Base-by-base conservation (phyloP, 2,888 invertebrate genomes). In the Empis livida region DNA sequence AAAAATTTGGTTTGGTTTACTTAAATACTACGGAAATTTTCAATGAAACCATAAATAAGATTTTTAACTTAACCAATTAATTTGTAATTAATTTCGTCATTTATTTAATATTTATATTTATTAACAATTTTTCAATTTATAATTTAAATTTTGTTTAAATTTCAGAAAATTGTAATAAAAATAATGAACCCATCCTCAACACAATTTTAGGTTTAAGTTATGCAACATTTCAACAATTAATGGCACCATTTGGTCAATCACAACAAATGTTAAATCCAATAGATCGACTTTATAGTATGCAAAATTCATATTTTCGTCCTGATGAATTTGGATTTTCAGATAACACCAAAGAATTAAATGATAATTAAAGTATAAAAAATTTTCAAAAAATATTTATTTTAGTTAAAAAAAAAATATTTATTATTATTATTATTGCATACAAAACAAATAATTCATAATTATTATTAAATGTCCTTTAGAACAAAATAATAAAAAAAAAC, bases 211-310 rank as follows among this genome's bases (percentile, higher is more conserved):
- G 67, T 10, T 56, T 69, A 48, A 67, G 67, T 51, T 69, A 69
- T 53, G 66, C 68, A 42, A 67, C 70, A 32, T 67, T 69, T 48
- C 70, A 69, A 46, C 68, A 68, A 53, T 57, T 69, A 16, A 67
- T 69, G 72, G 71, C 58, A 60, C 65, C 65, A 59, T 64, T 72
- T 55, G 63, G 65, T 52, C 61, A 67, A 54, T 56, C 63, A 39
- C 64, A 71, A 23, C 50, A 61, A 35, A 71, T 73, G 57, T 65
- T 75, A 45, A 78, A 78, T 62, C 78, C 78, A 10, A 78, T 78
- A 51, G 78, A 78, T 65, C 71, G 78, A 39, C 62, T 78, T 14
- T 78, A 78, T 58, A 78, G 78, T 49, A 78, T 78, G 78, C 78
- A 78, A 59, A 78, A 73, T 56, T 77, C 78, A 13, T 78, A 78